phyloP scores from a whole-genome alignment of 1,140 invertebrate genomes.

The Bombyx mandarina region DNA sequence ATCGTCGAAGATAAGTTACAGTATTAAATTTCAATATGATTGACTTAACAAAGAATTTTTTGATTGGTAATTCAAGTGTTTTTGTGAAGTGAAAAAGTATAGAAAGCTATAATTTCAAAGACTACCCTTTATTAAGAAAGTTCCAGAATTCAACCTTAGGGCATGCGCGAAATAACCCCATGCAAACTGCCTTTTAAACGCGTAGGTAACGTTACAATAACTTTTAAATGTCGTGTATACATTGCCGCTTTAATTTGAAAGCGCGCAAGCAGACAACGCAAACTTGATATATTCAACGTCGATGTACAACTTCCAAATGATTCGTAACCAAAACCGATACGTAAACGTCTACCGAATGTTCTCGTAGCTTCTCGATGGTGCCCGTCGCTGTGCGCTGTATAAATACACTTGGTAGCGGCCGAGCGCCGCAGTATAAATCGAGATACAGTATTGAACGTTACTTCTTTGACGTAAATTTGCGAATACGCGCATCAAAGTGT shows the following conservation, averaged over 20 bases:
- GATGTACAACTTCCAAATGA: neutral
- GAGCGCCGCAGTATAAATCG: slow-evolving; percentile 42
- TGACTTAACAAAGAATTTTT: too few relatives aligned
- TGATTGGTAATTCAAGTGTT: neutral
- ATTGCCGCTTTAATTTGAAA: slow-evolving; percentile 1
- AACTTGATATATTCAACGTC: neutral
- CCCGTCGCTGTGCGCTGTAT: slow-evolving; percentile 25
- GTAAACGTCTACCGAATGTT: slow-evolving; percentile 5
- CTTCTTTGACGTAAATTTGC: slow-evolving; percentile 10
- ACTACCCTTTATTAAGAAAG: neutral
- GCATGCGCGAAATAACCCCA: slow-evolving; percentile 9
- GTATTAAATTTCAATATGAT: too few relatives aligned
- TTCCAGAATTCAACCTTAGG: slow-evolving; percentile 7
- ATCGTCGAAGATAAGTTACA: too few relatives aligned
- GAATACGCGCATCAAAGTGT: slow-evolving; percentile 12
- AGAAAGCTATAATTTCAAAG: too few relatives aligned
- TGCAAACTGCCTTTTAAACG: neutral
- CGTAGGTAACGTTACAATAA: neutral
- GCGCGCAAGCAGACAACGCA: neutral
- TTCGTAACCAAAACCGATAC: neutral
- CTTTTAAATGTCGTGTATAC: slow-evolving; percentile 1
- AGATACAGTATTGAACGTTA: slow-evolving; percentile 33
- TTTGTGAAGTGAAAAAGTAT: too few relatives aligned
- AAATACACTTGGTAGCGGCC: slow-evolving; percentile 30
- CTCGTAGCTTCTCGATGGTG: slow-evolving; percentile 33